Conservation (phyloP, 1,140 invertebrate species). For the Drosophila suzukii region DNA sequence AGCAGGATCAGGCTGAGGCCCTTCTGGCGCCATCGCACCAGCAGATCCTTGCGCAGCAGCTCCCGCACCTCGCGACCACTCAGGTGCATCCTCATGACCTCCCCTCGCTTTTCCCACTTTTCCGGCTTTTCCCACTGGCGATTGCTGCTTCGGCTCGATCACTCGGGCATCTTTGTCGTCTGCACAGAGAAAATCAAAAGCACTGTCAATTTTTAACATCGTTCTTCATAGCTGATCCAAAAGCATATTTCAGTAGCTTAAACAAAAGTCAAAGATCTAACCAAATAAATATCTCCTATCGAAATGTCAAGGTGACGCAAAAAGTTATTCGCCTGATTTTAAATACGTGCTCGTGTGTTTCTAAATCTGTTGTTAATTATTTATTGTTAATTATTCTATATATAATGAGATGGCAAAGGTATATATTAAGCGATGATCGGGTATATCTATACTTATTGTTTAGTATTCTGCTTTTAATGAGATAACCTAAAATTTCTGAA, state of each 20-base stretch:
- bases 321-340: neutral
- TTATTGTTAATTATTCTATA: neutral
- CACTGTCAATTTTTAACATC: neutral
- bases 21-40: constrained; percentile 79
- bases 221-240: neutral
- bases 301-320: constrained; percentile 1
- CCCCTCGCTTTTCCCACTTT: neutral
- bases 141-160: constrained; percentile 9
- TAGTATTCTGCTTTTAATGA: too few relatives aligned
- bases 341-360: neutral
- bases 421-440: too few relatives aligned
- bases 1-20: constrained; percentile 68
- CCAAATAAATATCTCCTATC: neutral
- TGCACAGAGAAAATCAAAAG: neutral
- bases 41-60: constrained; percentile 77
- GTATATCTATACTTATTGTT: too few relatives aligned
- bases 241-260: neutral
- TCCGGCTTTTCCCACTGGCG: constrained; percentile 1
- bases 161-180: constrained; percentile 23
- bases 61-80: constrained; percentile 69
- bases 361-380: neutral
- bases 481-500: too few relatives aligned
- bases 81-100: constrained; percentile 51
- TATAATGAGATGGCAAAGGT: neutral
- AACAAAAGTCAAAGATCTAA: neutral